Percentiles rank a stretch among this genome's conserved stretches.
Conservation (phyloP, 1,140 invertebrate species). For the Anoplolepis gracilipes region DNA sequence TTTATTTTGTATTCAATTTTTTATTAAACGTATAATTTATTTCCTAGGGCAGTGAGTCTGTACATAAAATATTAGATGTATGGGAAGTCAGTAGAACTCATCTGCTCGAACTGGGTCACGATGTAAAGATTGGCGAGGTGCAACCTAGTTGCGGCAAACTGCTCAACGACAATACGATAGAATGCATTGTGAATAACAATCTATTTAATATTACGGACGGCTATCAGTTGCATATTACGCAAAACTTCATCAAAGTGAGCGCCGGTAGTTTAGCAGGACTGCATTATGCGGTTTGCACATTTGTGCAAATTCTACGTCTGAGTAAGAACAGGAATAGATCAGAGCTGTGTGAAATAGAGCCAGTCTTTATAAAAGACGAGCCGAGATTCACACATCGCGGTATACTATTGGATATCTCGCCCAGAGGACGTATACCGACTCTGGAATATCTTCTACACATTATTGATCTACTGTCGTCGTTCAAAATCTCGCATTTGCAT, state of each 20-base stretch:
- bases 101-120: conserved; percentile 83
- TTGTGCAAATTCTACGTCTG: conserved; percentile 88
- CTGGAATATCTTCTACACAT: conserved; percentile 88
- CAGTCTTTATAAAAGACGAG: conserved; percentile 88
- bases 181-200: conserved; percentile 85
- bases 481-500: conserved; percentile 89
- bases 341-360: conserved; percentile 80
- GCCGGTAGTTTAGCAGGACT: conserved; percentile 87
- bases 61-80: conserved; percentile 86
- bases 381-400: conserved; percentile 88
- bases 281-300: conserved; percentile 88
- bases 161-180: conserved; percentile 82
- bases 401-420: conserved; percentile 88
- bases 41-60: conserved; percentile 81
- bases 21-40: neutral
- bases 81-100: conserved; percentile 85
- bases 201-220: conserved; percentile 83
- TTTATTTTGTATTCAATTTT: neutral
- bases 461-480: conserved; percentile 87
- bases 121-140: conserved; percentile 86
- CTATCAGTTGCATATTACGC: conserved; percentile 85
- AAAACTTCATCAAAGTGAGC: conserved; percentile 87
- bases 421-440: conserved; percentile 87
- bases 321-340: conserved; percentile 78
- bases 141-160: conserved; percentile 83